Evolutionary conservation across 2,888 invertebrate species (phyloP).

Genomic region (Chymomyza caudatula): DNA sequence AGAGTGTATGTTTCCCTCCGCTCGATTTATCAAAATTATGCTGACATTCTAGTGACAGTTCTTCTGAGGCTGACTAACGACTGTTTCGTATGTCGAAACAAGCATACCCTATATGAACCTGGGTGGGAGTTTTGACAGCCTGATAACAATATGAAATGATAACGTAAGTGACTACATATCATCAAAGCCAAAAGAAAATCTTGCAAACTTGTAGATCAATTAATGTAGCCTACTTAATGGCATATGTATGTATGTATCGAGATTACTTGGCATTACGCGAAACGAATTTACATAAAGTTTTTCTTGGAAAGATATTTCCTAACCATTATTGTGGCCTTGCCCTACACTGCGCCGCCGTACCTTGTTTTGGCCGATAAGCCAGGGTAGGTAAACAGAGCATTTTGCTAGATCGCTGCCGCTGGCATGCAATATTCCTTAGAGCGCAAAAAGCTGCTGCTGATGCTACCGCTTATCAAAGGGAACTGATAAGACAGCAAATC

Average conservation of each 20-base stretch:
- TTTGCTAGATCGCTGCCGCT: conserved; percentile 8
- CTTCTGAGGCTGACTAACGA: background rate
- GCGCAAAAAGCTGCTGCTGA: background rate
- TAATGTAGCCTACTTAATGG: background rate
- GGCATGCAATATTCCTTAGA: conserved; percentile 23
- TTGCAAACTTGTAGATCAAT: background rate
- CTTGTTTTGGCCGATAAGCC: too few species aligned
- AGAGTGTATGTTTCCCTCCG: background rate
- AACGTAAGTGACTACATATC: background rate
- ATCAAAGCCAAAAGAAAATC: background rate
- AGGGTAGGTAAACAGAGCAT: too few species aligned
- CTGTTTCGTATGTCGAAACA: too few species aligned
- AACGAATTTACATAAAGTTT: background rate
- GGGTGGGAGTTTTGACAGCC: background rate
- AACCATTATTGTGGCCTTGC: background rate
- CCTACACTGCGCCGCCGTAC: background rate
- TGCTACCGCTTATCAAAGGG: conserved; percentile 40
- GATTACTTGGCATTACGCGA: too few species aligned
- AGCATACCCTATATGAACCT: background rate
- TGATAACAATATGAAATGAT: background rate
- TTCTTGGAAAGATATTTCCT: background rate
- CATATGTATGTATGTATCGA: background rate
- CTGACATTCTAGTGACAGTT: background rate
- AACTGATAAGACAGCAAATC: background rate
- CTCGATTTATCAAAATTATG: background rate